Conservation (phyloP, 1,140 invertebrate genomes). For the Halesus radiatus region DNA sequence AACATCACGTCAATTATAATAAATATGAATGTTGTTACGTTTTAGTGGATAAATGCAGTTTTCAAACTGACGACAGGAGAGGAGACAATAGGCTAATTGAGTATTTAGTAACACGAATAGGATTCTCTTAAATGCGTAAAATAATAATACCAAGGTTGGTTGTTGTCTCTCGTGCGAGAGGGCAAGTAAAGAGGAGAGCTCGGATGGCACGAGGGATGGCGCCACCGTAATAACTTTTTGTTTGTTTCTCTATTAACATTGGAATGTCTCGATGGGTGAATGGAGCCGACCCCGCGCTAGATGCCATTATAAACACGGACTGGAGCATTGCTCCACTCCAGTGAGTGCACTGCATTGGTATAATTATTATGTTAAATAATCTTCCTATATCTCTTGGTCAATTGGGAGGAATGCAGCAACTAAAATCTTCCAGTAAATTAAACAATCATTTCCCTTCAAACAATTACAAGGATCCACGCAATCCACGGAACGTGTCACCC, state of each 20-base stretch:
- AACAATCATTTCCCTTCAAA: slow-evolving; percentile 46
- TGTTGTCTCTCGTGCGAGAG: not conserved
- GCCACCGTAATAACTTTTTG: slow-evolving; percentile 36
- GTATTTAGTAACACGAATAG: not conserved
- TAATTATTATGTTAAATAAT: slow-evolving; percentile 55
- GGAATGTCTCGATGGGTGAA: slow-evolving; percentile 57
- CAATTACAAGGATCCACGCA: slow-evolving; percentile 27
- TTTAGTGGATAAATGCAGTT: slow-evolving; percentile 10
- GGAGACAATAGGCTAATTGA: not conserved
- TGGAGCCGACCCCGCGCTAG: slow-evolving; percentile 47
- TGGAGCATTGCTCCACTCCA: slow-evolving; percentile 12
- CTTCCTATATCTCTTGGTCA: slow-evolving; percentile 57
- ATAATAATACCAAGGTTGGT: not conserved
- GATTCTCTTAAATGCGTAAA: slow-evolving; percentile 5
- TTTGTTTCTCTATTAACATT: slow-evolving; percentile 56
- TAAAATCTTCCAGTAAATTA: slow-evolving; percentile 53
- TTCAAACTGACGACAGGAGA: not conserved
- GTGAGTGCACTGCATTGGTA: slow-evolving; percentile 53
- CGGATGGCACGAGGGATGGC: slow-evolving; percentile 12
- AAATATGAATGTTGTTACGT: not conserved
- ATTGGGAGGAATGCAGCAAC: slow-evolving; percentile 58
- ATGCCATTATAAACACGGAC: slow-evolving; percentile 7
- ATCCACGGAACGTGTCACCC: not conserved
- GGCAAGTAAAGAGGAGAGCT: not conserved
- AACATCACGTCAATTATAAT: no score